Evolutionary conservation across 2,113 vertebrate genomes (phyloP), one percentile per base, ranked within the genome.

Genomic region (Euleptes europaea): DNA sequence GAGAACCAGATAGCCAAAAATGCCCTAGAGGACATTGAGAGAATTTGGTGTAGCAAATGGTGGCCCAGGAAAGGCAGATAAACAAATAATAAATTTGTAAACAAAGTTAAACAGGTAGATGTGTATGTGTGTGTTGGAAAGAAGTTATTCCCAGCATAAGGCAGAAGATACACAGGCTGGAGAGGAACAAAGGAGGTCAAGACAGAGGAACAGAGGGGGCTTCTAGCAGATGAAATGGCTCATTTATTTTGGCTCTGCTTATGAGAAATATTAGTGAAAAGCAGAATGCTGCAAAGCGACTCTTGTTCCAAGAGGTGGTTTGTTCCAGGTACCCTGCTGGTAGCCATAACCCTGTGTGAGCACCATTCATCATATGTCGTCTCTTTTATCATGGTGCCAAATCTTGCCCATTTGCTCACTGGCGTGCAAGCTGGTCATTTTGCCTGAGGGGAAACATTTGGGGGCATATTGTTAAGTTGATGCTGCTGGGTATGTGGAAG

Each of bases 241-340:
- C 63, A 78, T 74, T 90, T 80, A 33, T 86, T 87, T 71, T 35
- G 38, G 21, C 1, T 0, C 33, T 75, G 11, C 51, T 88, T 84
- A 66, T 77, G 77, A 92, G 77, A 35, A 17, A 76, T 71, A 42
- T 86, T 85, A 87, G 70, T 83, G 89, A 84, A 84, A 84, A 60
- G 75, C 44, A 84, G 88, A 88, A 82, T 84, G 35, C 67, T 74
- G 80, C 40, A 72, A 82, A 83, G 83, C 70, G 23, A 13, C 69
- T 91, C 82, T 89, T 88, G 26, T 81, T 88, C 72, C 57, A 81
- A 40, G 83, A 8, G 31, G 35, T 83, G 76, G 26, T 13, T 26
- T 83, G 42, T 74, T 89, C 6, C 87, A 74, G 57, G 71, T 78
- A 47, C 71, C 81, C 86, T 79, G 73, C 84, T 91, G 80, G 42